Evolutionary conservation across 2,888 invertebrate species (phyloP), one percentile per base, ranked within the genome.

Genomic region (Thyatira batis): DNA sequence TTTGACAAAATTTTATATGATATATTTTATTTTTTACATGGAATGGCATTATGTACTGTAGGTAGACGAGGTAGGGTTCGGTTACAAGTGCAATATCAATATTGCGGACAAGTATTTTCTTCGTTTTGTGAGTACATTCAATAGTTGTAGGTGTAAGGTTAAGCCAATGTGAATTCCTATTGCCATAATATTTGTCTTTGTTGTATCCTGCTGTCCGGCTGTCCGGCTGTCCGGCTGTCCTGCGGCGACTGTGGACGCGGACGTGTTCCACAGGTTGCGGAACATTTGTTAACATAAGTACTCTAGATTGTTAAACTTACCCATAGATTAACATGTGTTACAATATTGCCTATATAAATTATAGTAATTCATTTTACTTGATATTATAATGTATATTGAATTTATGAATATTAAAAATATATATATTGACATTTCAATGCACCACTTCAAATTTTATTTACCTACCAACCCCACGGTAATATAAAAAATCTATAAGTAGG

Each of bases 331-430:
- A 91, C 80, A 88, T 86, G 89, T 90, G 91, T 92, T 92, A 91
- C 89, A 90, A 91, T 90, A 92, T 92, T 91, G 91, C 90, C 89
- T 89, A 91, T 89, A 90, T 87, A 89, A 92, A 91, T 89, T 91
- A 92, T 90, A 91, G 87, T 89, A 90, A 90, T 89, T 90, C 87
- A 91, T 89, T 90, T 91, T 90, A 90, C 88, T 92, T 89, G 86
- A 91, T 89, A 91, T 91, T 91, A 91, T 89, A 88, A 91, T 92
- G 92, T 92, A 92, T 91, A 92, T 92, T 91, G 87, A 92, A 92
- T 91, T 91, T 92, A 92, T 92, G 91, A 91, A 92, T 86, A 92
- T 92, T 92, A 90, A 89, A 89, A 82, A 89, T 89, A 89, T 90
- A 90, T 90, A 91, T 91, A 92, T 91, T 90, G 90, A 91, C 83